Conservation (phyloP, 1,140 invertebrate species). For the Maconellicoccus hirsutus region DNA sequence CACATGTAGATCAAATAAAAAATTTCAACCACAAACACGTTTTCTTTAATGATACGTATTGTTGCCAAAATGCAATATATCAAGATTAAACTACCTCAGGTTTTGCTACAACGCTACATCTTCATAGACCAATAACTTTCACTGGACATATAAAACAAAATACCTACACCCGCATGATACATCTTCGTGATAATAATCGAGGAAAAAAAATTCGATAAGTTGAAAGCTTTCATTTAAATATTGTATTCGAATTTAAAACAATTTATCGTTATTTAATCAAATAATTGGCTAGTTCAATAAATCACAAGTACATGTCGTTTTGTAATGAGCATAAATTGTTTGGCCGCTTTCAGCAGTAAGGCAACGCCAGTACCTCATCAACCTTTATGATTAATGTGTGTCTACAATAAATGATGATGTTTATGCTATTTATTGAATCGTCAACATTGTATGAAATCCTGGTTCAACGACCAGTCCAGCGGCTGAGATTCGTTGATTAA, state of each 20-base stretch:
- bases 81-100: neutral
- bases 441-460: neutral
- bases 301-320: neutral
- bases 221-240: neutral
- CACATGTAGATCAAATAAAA: too few relatives aligned
- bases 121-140: too few relatives aligned
- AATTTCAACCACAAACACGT: neutral
- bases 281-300: neutral
- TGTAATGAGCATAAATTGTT: conserved; percentile 9
- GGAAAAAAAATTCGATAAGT: neutral
- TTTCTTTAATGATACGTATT: neutral
- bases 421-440: neutral
- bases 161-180: neutral
- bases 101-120: neutral
- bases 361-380: neutral
- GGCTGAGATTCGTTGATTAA: neutral
- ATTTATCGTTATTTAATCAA: conserved; percentile 10
- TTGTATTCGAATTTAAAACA: neutral
- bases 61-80: neutral
- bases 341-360: neutral
- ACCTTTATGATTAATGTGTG: neutral
- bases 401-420: neutral
- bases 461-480: neutral
- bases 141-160: neutral
- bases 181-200: neutral